Percentiles rank a stretch among this genome's conserved stretches.
These are phyloP conservation scores for Microvelia longipes DNA, from an alignment of 1,140 invertebrate species.

Conservation along the genomic window DNA sequence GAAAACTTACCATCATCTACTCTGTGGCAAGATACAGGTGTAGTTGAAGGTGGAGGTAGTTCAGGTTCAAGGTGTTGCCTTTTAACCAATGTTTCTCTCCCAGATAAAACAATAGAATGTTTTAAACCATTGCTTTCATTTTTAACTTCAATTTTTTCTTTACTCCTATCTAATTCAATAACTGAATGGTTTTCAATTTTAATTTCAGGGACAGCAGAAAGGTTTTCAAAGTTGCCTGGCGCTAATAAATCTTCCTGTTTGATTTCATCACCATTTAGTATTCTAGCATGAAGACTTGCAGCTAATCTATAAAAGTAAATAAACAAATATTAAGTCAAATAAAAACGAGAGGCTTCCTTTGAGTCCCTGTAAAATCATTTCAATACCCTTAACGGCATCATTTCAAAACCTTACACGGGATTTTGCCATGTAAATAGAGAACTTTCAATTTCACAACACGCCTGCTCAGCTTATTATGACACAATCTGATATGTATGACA, in stretches of 20 bases:
- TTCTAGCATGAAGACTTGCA: conserved; percentile 62
- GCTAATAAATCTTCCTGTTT: conserved; percentile 16
- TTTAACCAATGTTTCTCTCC: conserved; percentile 11
- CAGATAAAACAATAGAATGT: background rate
- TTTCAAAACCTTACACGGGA: no score
- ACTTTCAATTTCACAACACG: conserved; percentile 6
- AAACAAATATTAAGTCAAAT: no score
- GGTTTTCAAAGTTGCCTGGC: conserved; percentile 6
- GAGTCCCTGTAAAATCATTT: no score
- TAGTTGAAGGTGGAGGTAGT: conserved; percentile 10
- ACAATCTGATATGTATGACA: no score
- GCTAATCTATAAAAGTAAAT: conserved; percentile 43
- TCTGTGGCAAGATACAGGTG: conserved; percentile 8
- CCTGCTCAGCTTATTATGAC: no score
- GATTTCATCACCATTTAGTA: conserved; percentile 37
- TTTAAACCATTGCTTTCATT: no score
- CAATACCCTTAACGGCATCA: no score
- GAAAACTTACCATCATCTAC: conserved; percentile 21
- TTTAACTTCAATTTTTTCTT: no score
- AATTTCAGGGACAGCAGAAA: conserved; percentile 8
- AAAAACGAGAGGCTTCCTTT: background rate
- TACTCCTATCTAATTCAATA: no score
- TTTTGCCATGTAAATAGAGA: background rate
- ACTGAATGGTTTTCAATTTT: conserved; percentile 6
- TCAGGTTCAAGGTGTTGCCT: conserved; percentile 16